Conservation (phyloP, 2,113 vertebrate species). For the Rhinopomastus cyanomelas region DNA sequence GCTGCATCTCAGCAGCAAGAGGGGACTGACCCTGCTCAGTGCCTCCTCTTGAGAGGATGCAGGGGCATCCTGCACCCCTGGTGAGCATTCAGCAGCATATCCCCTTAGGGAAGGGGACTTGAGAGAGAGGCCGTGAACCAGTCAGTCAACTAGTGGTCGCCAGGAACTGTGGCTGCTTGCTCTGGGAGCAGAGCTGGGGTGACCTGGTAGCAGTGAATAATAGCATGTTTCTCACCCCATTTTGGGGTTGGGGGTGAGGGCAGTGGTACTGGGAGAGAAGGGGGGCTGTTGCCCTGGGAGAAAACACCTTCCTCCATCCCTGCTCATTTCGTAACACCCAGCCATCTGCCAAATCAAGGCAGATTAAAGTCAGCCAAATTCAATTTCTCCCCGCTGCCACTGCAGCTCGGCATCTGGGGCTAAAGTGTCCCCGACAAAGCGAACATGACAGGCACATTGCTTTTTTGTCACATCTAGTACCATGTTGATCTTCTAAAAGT, state of each 20-base stretch:
- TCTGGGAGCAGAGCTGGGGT: background rate
- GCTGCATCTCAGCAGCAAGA: background rate
- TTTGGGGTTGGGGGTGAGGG: background rate
- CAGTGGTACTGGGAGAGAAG: background rate
- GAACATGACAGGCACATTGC: conserved; percentile 88
- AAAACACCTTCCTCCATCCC: conserved; percentile 62
- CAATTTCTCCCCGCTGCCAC: conserved; percentile 77
- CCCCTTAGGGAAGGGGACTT: too few species aligned
- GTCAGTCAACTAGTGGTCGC: rapidly evolving
- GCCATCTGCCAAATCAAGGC: conserved; percentile 80
- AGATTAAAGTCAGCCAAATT: conserved; percentile 84
- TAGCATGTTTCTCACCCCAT: background rate
- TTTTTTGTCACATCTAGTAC: conserved; percentile 82
- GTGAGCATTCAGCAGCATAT: background rate
- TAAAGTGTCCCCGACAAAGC: conserved; percentile 81
- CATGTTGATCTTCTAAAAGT: conserved; percentile 76
- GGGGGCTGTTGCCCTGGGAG: background rate
- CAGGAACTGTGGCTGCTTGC: background rate
- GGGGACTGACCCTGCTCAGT: background rate
- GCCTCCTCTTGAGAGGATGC: background rate
- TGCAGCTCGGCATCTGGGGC: conserved; percentile 73
- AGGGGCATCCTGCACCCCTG: background rate
- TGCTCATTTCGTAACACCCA: conserved; percentile 72
- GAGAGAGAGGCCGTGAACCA: background rate
- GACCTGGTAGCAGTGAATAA: background rate